Evolutionary conservation across 1,140 invertebrate genomes (phyloP).

Genomic region (Drosophila nannoptera): DNA sequence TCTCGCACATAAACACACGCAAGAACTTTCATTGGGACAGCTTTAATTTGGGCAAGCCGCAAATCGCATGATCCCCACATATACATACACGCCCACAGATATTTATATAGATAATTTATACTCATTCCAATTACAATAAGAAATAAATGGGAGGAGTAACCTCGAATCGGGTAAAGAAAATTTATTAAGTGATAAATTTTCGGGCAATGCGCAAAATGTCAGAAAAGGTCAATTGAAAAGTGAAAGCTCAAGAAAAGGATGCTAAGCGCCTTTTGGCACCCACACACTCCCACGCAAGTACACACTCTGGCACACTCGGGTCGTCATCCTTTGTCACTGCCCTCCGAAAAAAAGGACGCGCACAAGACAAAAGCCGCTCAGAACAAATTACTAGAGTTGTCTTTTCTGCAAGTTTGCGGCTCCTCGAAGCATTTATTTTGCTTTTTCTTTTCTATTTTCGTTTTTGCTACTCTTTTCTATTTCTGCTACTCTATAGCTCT

Average conservation of each 20-base stretch:
- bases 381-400: constrained; percentile 76
- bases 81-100: not conserved
- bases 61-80: constrained; percentile 29
- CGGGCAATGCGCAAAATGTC: constrained; percentile 66
- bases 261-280: constrained; percentile 57
- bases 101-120: constrained; percentile 24
- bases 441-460: not conserved
- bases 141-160: constrained; percentile 13
- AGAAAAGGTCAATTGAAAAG: constrained; percentile 75
- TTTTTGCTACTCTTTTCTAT: constrained; percentile 35
- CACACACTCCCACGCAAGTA: constrained; percentile 23
- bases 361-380: constrained; percentile 76
- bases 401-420: constrained; percentile 63
- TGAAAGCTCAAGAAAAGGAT: constrained; percentile 68
- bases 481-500: constrained; percentile 27
- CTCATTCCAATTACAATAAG: constrained; percentile 62
- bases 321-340: constrained; percentile 43
- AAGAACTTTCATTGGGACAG: constrained; percentile 23
- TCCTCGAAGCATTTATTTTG: constrained; percentile 1
- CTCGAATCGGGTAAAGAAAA: constrained; percentile 32
- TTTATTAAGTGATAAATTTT: constrained; percentile 78
- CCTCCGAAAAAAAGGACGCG: constrained; percentile 47
- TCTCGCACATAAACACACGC: constrained; percentile 1
- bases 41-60: constrained; percentile 52
- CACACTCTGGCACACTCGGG: constrained; percentile 41